A percentile compares a stretch with the other conserved stretches of the same genome.
Conservation (phyloP, 2,113 vertebrate genomes). For the Calyptomena viridis region DNA sequence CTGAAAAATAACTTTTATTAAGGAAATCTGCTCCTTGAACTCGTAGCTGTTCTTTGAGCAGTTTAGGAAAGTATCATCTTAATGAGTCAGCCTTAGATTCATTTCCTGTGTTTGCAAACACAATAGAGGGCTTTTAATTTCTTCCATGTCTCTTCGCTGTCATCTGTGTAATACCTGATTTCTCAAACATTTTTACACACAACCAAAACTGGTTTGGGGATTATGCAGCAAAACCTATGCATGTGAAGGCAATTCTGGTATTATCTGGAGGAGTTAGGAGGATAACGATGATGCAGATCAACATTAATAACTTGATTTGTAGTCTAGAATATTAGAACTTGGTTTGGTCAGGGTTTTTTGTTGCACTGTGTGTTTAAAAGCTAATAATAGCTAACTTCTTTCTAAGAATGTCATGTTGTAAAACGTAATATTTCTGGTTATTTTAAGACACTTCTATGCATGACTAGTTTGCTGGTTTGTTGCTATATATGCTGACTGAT, state of each 20-base stretch:
- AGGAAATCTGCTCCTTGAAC: neutral
- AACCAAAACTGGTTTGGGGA: neutral
- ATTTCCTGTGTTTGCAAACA: constrained; percentile 56
- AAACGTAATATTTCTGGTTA: constrained; percentile 1
- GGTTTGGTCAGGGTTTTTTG: neutral
- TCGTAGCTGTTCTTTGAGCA: neutral
- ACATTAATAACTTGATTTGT: neutral
- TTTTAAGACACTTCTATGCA: neutral
- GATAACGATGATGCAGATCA: neutral
- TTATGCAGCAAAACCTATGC: neutral
- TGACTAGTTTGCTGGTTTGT: constrained; percentile 2
- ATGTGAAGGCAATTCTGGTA: neutral
- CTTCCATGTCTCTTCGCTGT: neutral
- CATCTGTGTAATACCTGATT: neutral
- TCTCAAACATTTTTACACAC: neutral
- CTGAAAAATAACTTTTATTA: neutral
- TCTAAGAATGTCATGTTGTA: neutral
- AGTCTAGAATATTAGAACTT: neutral
- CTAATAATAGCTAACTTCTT: constrained; percentile 8
- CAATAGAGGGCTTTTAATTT: constrained; percentile 19
- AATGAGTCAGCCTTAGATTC: constrained; percentile 49
- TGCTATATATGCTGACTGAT: neutral
- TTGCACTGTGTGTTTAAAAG: neutral
- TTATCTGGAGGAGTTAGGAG: neutral
- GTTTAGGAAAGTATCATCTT: neutral